phyloP scores from a whole-genome alignment of 2,113 vertebrate genomes.

The Alces alces region DNA sequence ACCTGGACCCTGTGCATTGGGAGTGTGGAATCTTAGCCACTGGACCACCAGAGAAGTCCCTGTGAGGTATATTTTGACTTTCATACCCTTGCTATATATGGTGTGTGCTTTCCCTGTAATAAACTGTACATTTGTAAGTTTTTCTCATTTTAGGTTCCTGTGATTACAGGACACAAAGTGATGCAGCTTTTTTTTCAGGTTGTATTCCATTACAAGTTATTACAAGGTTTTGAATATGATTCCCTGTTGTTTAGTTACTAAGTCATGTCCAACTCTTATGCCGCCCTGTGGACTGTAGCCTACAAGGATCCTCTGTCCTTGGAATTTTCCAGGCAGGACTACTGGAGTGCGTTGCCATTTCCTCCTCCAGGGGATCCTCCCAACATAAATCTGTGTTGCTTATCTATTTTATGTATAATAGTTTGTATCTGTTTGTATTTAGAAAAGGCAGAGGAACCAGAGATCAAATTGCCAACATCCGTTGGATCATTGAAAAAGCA shows the following conservation, averaged over 20 bases:
- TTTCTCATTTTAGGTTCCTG: not conserved
- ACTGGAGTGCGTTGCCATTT: not conserved
- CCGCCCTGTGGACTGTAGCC: not conserved
- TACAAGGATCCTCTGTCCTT: not conserved
- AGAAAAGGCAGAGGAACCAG: not conserved
- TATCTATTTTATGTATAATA: not conserved
- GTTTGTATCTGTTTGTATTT: not conserved
- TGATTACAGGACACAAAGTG: not conserved
- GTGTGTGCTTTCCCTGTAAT: not conserved
- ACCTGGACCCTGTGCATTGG: not conserved
- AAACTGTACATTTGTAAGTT: not conserved
- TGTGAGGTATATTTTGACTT: not conserved
- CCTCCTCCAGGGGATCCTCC: not conserved
- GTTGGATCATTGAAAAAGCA: not conserved
- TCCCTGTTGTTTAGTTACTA: not conserved
- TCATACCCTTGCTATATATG: not conserved
- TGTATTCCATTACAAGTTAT: not conserved
- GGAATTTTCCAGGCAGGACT: not conserved
- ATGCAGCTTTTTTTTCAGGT: not conserved
- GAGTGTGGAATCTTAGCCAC: not conserved
- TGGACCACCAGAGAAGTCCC: not conserved
- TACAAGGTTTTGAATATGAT: not conserved
- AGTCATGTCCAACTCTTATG: not conserved
- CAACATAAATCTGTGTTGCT: not conserved
- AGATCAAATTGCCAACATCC: not conserved